Base-by-base conservation (phyloP, 2,888 invertebrate species). In the Scrobipalpa atriplicella region DNA sequence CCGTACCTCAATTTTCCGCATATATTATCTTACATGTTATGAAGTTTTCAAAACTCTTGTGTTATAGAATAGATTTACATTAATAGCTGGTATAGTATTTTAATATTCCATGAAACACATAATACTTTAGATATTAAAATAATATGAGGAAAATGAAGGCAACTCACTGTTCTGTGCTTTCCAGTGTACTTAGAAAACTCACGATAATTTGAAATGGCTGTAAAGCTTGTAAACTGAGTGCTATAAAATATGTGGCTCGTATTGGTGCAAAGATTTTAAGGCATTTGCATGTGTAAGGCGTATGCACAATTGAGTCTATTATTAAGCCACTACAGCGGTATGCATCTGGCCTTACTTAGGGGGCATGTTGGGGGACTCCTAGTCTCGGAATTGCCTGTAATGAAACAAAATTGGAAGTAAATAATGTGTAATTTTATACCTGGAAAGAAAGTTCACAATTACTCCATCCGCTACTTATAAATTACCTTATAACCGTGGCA, bases 311-410 rank as follows among this genome's bases (percentile, higher is more conserved):
- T 29, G n/a, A 47, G 47, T 16, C 54, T 18, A 54, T 21, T 18
- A 11, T 11, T 54, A 61, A 62, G 62, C 62, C 47, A 10, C 62
- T 62, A 62, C 39, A 41, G 47, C 47, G 51, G 58, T 58, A 62
- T 21, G 8, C 38, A 21, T 39, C 73, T 77, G 75, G 80, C 91
- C 91, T 91, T 91, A 92, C 92, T 92, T 92, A 87, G 92, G 92
- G 85, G 92, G 92, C 92, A 92, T 92, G 85, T 79, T 79, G 89
- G 78, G 74, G 85, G 73, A 78, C 84, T 82, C 81, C 82, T 86
- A 90, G 83, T 85, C 88, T 83, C 82, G 84, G 78, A 86, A 83
- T 84, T 82, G 82, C 92, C 92, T 92, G 92, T 70, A 91, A 91
- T 84, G 76, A 85, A 87, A 90, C 80, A 88, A 88, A 85, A 83